phyloP scores from a whole-genome alignment of 1,140 invertebrate species.

The Popillia japonica region DNA sequence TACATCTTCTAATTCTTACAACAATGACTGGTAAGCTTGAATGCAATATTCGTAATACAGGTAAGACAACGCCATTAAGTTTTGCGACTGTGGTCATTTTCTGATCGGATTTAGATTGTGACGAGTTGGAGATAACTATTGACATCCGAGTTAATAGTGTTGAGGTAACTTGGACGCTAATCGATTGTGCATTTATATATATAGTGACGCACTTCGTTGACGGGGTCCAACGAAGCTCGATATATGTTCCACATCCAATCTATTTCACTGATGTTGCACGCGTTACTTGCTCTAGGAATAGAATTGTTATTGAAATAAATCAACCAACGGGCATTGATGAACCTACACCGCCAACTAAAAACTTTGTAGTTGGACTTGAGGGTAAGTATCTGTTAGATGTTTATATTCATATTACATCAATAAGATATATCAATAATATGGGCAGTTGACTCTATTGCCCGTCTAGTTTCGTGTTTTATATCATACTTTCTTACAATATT shows the following conservation, averaged over 20 bases:
- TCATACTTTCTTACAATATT: no score
- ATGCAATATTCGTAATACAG: no score
- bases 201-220: neutral
- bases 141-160: neutral
- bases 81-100: no score
- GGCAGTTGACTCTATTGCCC: no score
- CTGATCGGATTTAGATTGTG: neutral
- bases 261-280: neutral
- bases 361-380: neutral
- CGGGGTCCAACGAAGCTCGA: neutral
- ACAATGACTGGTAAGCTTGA: no score
- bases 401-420: no score
- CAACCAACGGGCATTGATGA: neutral
- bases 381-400: neutral
- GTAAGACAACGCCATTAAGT: no score
- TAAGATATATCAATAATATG: no score
- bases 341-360: neutral
- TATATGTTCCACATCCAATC: neutral
- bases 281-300: neutral
- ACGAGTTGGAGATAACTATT: neutral
- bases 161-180: neutral
- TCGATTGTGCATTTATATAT: neutral
- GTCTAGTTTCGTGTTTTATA: no score
- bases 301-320: neutral
- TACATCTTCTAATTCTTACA: no score